A percentile compares a stretch with the other conserved stretches of the same genome.
These are phyloP conservation scores for Aphelenchoides avenae DNA, from an alignment of 1,140 invertebrate species.

Conservation along the genomic window DNA sequence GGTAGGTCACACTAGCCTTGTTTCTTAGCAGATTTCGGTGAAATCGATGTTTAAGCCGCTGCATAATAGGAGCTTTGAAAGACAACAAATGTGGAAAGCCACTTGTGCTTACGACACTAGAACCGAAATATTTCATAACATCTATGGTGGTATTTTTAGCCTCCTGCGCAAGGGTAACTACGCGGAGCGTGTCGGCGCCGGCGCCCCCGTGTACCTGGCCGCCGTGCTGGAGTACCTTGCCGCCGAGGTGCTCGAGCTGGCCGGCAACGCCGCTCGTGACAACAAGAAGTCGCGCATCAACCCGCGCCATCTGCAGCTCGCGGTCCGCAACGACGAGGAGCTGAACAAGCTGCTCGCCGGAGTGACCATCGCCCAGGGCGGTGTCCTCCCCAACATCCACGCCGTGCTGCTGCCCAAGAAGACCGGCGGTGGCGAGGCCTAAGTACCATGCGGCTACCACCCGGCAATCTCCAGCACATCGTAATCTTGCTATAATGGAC, in stretches of 20 bases:
- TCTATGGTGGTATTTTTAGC: no score
- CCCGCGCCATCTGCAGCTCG: slow-evolving; percentile 67
- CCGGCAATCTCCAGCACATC: no score
- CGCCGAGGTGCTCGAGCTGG: slow-evolving; percentile 73
- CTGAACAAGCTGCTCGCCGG: slow-evolving; percentile 67
- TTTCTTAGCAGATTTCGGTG: slow-evolving; percentile 68
- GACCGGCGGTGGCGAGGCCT: slow-evolving; percentile 13
- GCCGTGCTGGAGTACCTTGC: slow-evolving; percentile 66
- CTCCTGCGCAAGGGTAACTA: no score
- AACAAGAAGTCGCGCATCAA: slow-evolving; percentile 69
- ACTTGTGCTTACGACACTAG: no score
- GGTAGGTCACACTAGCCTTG: no score
- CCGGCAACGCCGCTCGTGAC: slow-evolving; percentile 64
- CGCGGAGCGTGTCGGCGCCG: slow-evolving; percentile 69
- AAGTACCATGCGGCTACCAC: no score
- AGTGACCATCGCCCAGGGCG: slow-evolving; percentile 77
- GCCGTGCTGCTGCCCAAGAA: slow-evolving; percentile 66
- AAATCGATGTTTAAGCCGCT: no score
- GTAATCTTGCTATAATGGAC: no score
- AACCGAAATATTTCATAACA: no score
- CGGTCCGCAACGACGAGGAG: slow-evolving; percentile 44
- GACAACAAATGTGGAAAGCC: no score
- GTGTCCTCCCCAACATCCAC: slow-evolving; percentile 75
- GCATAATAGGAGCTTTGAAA: no score
- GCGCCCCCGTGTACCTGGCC: slow-evolving; percentile 70